Evolutionary conservation across 2,113 vertebrate genomes (phyloP).

Genomic region (Rhodinocichla rosea): DNA sequence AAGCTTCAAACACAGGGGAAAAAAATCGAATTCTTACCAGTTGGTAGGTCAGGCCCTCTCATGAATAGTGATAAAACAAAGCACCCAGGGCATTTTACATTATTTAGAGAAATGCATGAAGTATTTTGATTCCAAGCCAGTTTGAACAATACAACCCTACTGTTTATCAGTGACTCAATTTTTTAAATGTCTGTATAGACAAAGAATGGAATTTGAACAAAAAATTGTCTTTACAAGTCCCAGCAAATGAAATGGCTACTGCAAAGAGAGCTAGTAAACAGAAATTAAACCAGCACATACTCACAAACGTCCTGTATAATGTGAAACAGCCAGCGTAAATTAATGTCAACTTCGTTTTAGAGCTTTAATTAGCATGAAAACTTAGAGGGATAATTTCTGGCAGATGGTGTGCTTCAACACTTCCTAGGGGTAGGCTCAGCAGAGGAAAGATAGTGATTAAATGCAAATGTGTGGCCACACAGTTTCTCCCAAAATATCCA

Average conservation of each 20-base stretch:
- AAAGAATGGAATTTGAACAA: not conserved
- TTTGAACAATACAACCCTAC: not conserved
- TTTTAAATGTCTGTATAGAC: not conserved
- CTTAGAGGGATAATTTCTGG: not conserved
- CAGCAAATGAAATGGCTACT: not conserved
- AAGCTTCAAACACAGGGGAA: not conserved
- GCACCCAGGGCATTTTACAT: not conserved
- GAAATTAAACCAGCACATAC: not conserved
- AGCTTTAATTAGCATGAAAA: constrained; percentile 4
- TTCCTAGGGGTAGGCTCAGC: not conserved
- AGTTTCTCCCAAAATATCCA: not conserved
- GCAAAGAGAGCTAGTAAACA: not conserved
- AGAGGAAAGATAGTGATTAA: not conserved
- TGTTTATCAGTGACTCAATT: not conserved
- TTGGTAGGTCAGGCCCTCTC: not conserved
- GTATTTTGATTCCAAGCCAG: not conserved
- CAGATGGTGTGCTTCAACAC: not conserved
- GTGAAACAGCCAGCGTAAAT: not conserved
- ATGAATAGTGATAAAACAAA: not conserved
- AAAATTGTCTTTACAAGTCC: not conserved
- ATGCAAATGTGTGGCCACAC: not conserved
- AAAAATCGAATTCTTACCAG: not conserved
- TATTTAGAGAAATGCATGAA: not conserved
- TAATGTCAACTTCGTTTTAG: not conserved
- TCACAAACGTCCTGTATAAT: not conserved